Base-by-base conservation (phyloP, 37 sponge, comb jelly and placozoan genomes). In the Agelas oroides region DNA sequence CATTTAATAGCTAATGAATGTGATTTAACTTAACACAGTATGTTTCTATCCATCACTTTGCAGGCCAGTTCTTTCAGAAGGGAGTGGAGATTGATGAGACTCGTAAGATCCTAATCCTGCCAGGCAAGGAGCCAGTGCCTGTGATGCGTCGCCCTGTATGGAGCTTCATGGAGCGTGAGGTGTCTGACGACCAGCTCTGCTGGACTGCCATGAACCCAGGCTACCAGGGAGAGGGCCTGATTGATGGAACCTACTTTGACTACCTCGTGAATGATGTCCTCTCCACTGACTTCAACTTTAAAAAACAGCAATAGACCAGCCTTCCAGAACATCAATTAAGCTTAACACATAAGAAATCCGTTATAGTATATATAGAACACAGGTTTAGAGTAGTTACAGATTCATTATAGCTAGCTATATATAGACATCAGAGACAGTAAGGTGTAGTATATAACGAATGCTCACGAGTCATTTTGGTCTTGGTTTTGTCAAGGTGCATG, bases 21-120 rank as follows among this genome's bases (percentile, higher is more conserved):
- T n/a, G n/a, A n/a, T n/a, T n/a, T n/a, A n/a, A n/a, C n/a, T n/a
- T n/a, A n/a, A n/a, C n/a, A n/a, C n/a, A n/a, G n/a, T n/a, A n/a
- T n/a, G n/a, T n/a, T n/a, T n/a, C n/a, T n/a, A n/a, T n/a, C n/a
- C 46, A 46, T 8, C 3, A 12, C 6, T 13, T 14, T 61, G n/a
- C 68, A 67, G 80, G 80, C 24, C 80, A 80, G 56, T 80, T 80
- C 80, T 68, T 80, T 53, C 37, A 64, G 34, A 65, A 68, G 18
- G 80, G 80, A 34, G 66, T 65, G 0, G 63, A 54, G 20, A 52
- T 80, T 8, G 80, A 80, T 52, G 25, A 1, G 5, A 34, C 14
- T 5, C 23, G 25, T 23, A 66, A 80, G 34, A 17, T 68, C 33
- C 80, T 80, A 1, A 18, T 67, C 34, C 34, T 67, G 33, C 68